A percentile compares a stretch with the other conserved stretches of the same genome.
Evolutionary conservation across 2,888 invertebrate species (phyloP).

Genomic region (Unio pictorum): DNA sequence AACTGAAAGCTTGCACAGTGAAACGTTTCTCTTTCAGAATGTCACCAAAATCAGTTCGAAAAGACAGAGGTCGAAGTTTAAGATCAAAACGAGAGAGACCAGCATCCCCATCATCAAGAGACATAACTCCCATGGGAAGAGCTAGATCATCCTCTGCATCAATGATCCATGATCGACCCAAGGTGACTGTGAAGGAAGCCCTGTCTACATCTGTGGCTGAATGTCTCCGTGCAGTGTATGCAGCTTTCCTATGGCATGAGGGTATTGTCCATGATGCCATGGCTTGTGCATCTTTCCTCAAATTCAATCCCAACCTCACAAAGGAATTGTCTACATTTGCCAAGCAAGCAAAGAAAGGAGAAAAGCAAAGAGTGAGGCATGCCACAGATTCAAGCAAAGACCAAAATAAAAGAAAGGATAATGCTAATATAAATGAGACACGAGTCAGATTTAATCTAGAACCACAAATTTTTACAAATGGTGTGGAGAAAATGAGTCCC

Average conservation of each 20-base stretch:
- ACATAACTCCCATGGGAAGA: constrained; percentile 50
- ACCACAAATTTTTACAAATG: constrained; percentile 38
- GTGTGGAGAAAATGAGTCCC: constrained; percentile 31
- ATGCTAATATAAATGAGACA: constrained; percentile 61
- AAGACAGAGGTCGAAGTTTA: constrained; percentile 73
- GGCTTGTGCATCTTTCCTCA: constrained; percentile 96
- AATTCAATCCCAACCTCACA: constrained; percentile 78
- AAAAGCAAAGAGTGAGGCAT: constrained; percentile 52
- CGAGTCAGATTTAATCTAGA: constrained; percentile 60
- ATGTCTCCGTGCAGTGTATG: constrained; percentile 93
- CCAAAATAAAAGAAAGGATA: constrained; percentile 43
- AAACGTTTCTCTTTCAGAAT: constrained; percentile 36
- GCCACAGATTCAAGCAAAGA: constrained; percentile 62
- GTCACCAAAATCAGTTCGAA: constrained; percentile 73
- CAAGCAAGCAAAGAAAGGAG: constrained; percentile 42
- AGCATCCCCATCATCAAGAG: constrained; percentile 68
- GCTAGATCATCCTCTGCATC: constrained; percentile 60
- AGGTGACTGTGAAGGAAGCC: constrained; percentile 81
- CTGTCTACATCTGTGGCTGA: constrained; percentile 94
- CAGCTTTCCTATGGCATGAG: constrained; percentile 97
- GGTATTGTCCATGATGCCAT: constrained; percentile 98
- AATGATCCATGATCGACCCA: constrained; percentile 41
- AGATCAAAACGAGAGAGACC: constrained; percentile 70
- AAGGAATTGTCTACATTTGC: constrained; percentile 65
- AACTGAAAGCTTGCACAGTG: no score